Evolutionary conservation across 2,888 invertebrate species (phyloP).

Genomic region (Apocheima hispidaria): DNA sequence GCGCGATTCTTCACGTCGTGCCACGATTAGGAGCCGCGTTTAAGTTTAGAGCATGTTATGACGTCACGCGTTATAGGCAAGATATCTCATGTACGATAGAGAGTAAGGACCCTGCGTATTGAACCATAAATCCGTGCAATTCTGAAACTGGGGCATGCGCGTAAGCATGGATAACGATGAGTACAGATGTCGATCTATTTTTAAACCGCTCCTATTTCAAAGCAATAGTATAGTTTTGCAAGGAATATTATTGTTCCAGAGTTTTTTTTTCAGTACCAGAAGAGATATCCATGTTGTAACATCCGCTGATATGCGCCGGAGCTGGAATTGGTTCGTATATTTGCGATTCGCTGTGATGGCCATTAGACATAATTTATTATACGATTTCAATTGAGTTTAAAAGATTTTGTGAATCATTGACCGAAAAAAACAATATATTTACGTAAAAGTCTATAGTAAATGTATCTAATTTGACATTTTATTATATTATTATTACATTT

Average conservation of each 20-base stretch:
- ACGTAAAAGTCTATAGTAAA: no score
- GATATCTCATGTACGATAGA: conserved; percentile 44
- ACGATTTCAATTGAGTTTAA: conserved; percentile 1
- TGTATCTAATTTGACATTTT: no score
- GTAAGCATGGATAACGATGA: conserved; percentile 41
- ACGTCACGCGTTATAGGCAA: neutral
- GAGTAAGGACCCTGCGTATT: conserved; percentile 55
- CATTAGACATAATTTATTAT: conserved; percentile 24
- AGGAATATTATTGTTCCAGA: neutral
- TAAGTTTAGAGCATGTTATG: no score
- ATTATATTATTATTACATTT: no score
- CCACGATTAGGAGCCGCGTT: no score
- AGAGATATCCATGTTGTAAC: conserved; percentile 31
- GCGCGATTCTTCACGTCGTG: no score
- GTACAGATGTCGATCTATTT: conserved; percentile 20
- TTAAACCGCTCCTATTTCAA: conserved; percentile 9
- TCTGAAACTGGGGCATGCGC: conserved; percentile 66
- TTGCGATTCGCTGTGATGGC: conserved; percentile 37
- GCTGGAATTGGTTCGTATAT: conserved; percentile 46
- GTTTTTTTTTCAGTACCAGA: conserved; percentile 6
- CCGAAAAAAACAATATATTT: neutral
- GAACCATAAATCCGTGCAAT: conserved; percentile 69
- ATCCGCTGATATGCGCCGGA: conserved; percentile 52
- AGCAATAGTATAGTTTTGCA: conserved; percentile 10
- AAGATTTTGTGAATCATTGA: neutral